Percentiles rank a stretch among this genome's conserved stretches.
Evolutionary conservation across 2,797 vertebrate genomes (phyloP).

Genomic region (Myripristis jacobus): DNA sequence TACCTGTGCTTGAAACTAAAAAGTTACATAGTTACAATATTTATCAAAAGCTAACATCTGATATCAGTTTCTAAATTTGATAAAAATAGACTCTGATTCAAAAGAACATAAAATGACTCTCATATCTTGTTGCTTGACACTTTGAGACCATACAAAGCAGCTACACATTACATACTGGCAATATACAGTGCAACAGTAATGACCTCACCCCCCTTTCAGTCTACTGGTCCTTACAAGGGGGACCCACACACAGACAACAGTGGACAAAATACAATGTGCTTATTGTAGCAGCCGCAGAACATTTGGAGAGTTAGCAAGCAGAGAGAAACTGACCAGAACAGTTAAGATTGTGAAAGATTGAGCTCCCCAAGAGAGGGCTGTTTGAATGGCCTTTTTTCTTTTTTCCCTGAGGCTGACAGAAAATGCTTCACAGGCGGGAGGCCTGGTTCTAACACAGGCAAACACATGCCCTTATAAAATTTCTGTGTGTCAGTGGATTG

Average conservation of each 20-base stretch:
- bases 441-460: conserved; percentile 5
- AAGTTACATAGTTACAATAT: too few relatives aligned
- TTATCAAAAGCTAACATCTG: too few relatives aligned
- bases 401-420: conserved; percentile 32
- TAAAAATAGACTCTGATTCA: too few relatives aligned
- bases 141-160: not conserved
- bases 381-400: conserved; percentile 27
- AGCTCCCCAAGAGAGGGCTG: conserved; percentile 39
- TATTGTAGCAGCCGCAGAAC: conserved; percentile 8
- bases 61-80: too few relatives aligned
- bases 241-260: not conserved
- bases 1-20: not conserved
- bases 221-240: not conserved
- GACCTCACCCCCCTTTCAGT: not conserved
- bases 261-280: not conserved
- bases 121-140: too few relatives aligned
- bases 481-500: conserved; percentile 26
- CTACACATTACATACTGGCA: not conserved
- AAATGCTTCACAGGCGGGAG: conserved; percentile 35
- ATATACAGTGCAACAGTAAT: not conserved
- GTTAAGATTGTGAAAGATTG: conserved; percentile 32
- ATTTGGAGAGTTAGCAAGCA: conserved; percentile 17
- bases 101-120: too few relatives aligned
- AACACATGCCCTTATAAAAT: conserved; percentile 2
- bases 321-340: conserved; percentile 40